Evolutionary conservation across 1,140 invertebrate species (phyloP), one percentile per base, ranked within the genome.

Genomic region (Platyscapa corneri): DNA sequence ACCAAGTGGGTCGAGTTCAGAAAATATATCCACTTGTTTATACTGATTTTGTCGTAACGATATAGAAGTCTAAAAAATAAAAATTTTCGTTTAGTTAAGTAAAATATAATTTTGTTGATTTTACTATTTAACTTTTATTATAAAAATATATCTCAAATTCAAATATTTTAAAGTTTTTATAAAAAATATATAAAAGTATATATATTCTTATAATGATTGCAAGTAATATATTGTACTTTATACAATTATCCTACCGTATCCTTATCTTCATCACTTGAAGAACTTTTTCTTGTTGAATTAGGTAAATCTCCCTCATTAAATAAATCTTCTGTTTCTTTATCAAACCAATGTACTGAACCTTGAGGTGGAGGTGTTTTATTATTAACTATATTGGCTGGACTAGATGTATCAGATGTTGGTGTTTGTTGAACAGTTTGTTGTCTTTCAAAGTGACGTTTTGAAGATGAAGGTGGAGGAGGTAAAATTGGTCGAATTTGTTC

Each of bases 1-100:
- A 90, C 97, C 97, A 89, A 98, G 93, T 81, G 97, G 97, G 95
- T 98, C 97, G 93, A 98, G 93, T 92, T 98, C 97, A 56, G 97
- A 98, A 94, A 98, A 98, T 87, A 98, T 96, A 94, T 97, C 97
- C 93, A 96, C 91, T 87, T 93, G 93, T 16, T 92, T 92, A 75
- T 86, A 86, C 18, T 64, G 85, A 64, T 86, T 70, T 56, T 80
- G 39, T 20, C 37, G 7, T 46, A 70, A 18, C 2, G 53, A 74
- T 34, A 74, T 7, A 6, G 81, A 72, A 74, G 72, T 2, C 84
- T 85, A 60, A 27, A 65, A 85, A 81, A 85, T 46, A 34, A 79
- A 56, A 30, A 27, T 56, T 72, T 65, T 72, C 34, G 30, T 8
- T 37, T 82, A 60, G 27, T 27, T 27, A 60, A 27, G 14, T 60